These are phyloP conservation scores for Coenonympha arcania DNA, from an alignment of 2,888 invertebrate genomes.

Conservation along the genomic window DNA sequence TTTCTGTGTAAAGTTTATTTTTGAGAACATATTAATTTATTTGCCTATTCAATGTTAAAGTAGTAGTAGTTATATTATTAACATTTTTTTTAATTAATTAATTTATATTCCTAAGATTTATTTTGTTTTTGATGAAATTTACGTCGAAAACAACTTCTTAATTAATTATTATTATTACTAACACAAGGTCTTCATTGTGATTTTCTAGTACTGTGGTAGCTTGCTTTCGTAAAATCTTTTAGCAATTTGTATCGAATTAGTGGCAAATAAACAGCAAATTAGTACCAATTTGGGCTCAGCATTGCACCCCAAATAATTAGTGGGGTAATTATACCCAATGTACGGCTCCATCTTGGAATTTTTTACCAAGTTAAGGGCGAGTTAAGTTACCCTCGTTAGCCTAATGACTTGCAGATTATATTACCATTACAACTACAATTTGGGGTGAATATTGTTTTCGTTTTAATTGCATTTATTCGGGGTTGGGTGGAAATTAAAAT, in stretches of 20 bases:
- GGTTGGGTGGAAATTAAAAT: not conserved
- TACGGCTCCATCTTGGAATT: slow-evolving; percentile 10
- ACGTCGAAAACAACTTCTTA: no score
- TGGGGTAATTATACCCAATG: slow-evolving; percentile 2
- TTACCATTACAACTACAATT: slow-evolving; percentile 15
- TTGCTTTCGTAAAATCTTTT: not conserved
- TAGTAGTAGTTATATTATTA: no score
- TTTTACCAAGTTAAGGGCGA: slow-evolving; percentile 19
- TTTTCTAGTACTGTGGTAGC: not conserved
- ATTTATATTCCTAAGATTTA: no score
- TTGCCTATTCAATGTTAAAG: no score
- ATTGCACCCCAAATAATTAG: not conserved
- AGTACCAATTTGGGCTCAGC: not conserved
- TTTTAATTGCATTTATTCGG: slow-evolving; percentile 5
- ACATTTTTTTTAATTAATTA: no score
- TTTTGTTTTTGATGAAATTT: no score
- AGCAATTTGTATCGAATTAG: not conserved
- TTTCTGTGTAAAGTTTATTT: no score
- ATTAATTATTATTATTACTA: no score
- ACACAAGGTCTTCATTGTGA: no score
- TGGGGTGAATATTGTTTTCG: slow-evolving; percentile 5
- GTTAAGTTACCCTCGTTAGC: slow-evolving; percentile 24
- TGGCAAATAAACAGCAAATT: not conserved
- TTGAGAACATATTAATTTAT: no score
- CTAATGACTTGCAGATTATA: slow-evolving; percentile 28